Evolutionary conservation across 2,888 invertebrate genomes (phyloP), one percentile per base, ranked within the genome.

Genomic region (Chrysodeixis includens): DNA sequence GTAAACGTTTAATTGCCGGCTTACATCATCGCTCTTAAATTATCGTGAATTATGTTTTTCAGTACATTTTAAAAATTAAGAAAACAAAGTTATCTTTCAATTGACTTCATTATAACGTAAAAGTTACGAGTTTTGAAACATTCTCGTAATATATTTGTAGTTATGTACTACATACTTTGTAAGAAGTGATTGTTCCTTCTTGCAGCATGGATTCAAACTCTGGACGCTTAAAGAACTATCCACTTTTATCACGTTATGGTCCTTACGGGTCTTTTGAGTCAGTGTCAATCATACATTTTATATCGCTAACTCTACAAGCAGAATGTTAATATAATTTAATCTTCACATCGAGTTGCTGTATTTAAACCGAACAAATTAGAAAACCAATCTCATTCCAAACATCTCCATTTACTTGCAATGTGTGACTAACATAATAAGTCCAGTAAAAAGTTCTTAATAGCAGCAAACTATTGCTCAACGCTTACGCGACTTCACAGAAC

Each of bases 401-500:
- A n/a, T 40, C 1, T 35, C 0, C n/a, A 6, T 40, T n/a, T 40
- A 40, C n/a, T 40, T n/a, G 1, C 7, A 40, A 26, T 26, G n/a
- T 40, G 40, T 40, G 40, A 40, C 40, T 40, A 40, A 40, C 40
- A 40, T 26, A 30, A 32, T 56, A 55, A 44, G 30, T 20, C 9
- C 20, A 64, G 10, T 30, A 71, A 66, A 66, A 76, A 71, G n/a
- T 59, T 66, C 7, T 40, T 12, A 40, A 40, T 32, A 32, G 16
- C 16, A 22, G 51, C 12, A 62, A 32, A 67, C 12, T 30, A 52
- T 56, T 56, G 12, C 44, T 72, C 44, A 72, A 63, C 51, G 66
- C 26, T 73, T 40, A 77, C 56, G 68, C 58, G 56, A 67, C 32
- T 67, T 67, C 52, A 73, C 52, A 12, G 26, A 64, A 51, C 35